Conservation (phyloP, 2,113 vertebrate species). For the Eudyptes chrysolophus region DNA sequence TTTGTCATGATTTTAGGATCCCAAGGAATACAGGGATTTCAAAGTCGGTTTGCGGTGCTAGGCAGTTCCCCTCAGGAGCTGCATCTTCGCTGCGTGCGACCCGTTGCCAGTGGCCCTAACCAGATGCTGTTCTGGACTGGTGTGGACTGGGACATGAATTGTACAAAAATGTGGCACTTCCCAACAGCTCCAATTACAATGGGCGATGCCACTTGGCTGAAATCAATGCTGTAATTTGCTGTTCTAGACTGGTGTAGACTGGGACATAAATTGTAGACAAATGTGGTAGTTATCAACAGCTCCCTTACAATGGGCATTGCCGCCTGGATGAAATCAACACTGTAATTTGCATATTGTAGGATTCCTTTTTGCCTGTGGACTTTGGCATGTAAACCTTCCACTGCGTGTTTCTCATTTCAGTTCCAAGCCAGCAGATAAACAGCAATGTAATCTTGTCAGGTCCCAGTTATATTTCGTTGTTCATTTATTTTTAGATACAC, state of each 20-base stretch:
- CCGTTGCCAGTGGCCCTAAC: neutral
- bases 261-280: neutral
- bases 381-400: neutral
- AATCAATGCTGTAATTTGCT: neutral
- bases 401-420: neutral
- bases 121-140: neutral
- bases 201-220: neutral
- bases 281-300: neutral
- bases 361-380: neutral
- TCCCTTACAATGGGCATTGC: neutral
- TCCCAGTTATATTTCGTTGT: constrained; percentile 14
- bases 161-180: neutral
- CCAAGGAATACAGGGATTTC: neutral
- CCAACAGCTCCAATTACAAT: neutral
- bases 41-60: neutral
- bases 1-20: neutral
- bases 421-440: neutral
- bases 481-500: constrained; percentile 29
- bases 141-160: neutral
- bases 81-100: fast-evolving
- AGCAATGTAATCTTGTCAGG: constrained; percentile 20
- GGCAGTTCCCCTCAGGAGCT: neutral
- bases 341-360: neutral
- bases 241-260: neutral
- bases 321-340: neutral